Evolutionary conservation across 1,140 invertebrate genomes (phyloP).

Genomic region (Zaprionus ghesquierei): DNA sequence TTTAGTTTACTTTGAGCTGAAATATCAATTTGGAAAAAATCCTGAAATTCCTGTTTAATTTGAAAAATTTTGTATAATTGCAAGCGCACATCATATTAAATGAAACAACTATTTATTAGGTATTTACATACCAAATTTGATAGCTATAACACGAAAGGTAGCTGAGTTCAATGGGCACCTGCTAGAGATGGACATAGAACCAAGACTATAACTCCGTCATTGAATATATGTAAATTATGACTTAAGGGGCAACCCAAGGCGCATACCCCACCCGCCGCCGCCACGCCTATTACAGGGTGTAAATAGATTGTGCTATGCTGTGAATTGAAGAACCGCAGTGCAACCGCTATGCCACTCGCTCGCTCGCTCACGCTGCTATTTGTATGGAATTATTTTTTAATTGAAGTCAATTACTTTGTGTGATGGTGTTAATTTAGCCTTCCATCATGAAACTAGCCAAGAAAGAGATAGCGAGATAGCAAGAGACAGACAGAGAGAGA

Average conservation of each 20-base stretch:
- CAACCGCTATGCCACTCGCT: constrained; percentile 13
- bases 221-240: too few species aligned
- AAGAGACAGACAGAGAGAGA: too few species aligned
- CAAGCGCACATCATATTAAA: not conserved
- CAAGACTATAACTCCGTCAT: too few species aligned
- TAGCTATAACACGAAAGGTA: not conserved
- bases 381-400: constrained; percentile 71
- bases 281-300: constrained; percentile 9
- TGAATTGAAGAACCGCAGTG: constrained; percentile 42
- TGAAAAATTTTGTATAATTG: too few species aligned
- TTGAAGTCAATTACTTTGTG: constrained; percentile 81
- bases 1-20: too few species aligned
- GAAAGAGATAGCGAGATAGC: not conserved
- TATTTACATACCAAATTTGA: not conserved
- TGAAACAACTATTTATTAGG: not conserved
- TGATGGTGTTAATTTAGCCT: constrained; percentile 75
- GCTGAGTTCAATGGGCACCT: not conserved
- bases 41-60: too few species aligned
- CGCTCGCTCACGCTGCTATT: constrained; percentile 8
- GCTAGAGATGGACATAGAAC: too few species aligned
- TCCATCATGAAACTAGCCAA: constrained; percentile 7
- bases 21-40: too few species aligned
- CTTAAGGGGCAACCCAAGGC: too few species aligned
- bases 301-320: constrained; percentile 13
- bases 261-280: too few species aligned